These are phyloP conservation scores for Macrophya alboannulata DNA, from an alignment of 2,888 invertebrate species.

Conservation along the genomic window DNA sequence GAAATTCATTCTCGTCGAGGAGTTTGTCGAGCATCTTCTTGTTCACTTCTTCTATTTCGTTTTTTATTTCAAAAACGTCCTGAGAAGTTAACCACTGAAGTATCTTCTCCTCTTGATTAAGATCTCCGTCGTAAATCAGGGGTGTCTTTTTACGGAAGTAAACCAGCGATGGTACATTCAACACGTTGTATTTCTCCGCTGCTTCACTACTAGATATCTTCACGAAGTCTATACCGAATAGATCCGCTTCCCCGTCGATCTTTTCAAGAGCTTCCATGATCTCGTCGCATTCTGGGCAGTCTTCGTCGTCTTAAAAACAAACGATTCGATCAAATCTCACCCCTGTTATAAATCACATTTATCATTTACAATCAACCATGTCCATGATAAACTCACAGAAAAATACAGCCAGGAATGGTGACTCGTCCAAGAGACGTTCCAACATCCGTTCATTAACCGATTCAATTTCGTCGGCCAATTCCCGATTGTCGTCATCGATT, in stretches of 20 bases:
- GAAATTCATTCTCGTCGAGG: conserved; percentile 96
- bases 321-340: neutral
- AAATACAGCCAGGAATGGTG: conserved; percentile 94
- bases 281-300: conserved; percentile 95
- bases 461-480: conserved; percentile 96
- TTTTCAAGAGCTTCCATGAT: conserved; percentile 95
- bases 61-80: conserved; percentile 97
- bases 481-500: conserved; percentile 95
- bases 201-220: conserved; percentile 93
- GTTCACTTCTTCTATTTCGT: conserved; percentile 98
- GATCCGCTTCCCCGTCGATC: conserved; percentile 97
- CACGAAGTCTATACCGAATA: conserved; percentile 96
- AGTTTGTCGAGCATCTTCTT: conserved; percentile 97
- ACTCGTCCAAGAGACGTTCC: conserved; percentile 91
- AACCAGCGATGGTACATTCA: conserved; percentile 92
- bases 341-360: neutral
- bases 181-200: conserved; percentile 90
- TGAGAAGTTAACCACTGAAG: conserved; percentile 96
- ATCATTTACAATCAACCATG: neutral
- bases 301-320: conserved; percentile 88
- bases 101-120: conserved; percentile 92
- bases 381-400: conserved; percentile 87
- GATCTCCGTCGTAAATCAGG: conserved; percentile 94
- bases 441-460: conserved; percentile 95
- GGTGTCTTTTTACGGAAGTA: conserved; percentile 93